Evolutionary conservation across 1,140 invertebrate species (phyloP).

Genomic region (Pentalonia nigronervosa): DNA sequence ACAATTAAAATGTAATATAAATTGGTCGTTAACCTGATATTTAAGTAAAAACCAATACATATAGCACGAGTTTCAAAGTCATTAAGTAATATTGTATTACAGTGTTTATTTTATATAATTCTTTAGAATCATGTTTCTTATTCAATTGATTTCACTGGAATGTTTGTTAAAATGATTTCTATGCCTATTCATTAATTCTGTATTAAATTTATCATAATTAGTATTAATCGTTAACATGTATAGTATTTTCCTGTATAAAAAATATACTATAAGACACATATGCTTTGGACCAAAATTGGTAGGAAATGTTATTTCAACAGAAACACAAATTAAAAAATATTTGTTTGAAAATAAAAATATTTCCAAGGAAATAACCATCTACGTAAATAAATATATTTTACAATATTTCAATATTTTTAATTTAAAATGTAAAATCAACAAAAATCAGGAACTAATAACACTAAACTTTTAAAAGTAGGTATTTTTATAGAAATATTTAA

Average conservation of each 20-base stretch:
- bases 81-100: neutral
- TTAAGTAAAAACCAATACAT: neutral
- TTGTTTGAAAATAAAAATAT: neutral
- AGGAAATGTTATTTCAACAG: constrained; percentile 8
- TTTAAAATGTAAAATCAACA: constrained; percentile 20
- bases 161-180: neutral
- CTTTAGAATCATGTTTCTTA: neutral
- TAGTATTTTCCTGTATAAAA: constrained; percentile 31
- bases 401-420: constrained; percentile 10
- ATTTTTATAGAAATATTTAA: neutral
- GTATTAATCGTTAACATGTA: neutral
- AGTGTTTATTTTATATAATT: neutral
- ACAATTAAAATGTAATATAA: neutral
- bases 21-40: neutral
- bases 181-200: neutral
- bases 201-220: constrained; percentile 17
- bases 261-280: constrained; percentile 27
- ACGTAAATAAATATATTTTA: neutral
- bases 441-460: constrained; percentile 44
- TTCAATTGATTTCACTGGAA: constrained; percentile 13
- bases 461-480: constrained; percentile 23
- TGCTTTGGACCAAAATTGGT: neutral
- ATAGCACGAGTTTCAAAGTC: neutral
- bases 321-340: neutral
- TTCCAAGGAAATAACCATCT: neutral